Percentiles rank a stretch among this genome's conserved stretches.
Evolutionary conservation across 2,113 vertebrate genomes (phyloP).

Genomic region (Aldabrachelys gigantea): DNA sequence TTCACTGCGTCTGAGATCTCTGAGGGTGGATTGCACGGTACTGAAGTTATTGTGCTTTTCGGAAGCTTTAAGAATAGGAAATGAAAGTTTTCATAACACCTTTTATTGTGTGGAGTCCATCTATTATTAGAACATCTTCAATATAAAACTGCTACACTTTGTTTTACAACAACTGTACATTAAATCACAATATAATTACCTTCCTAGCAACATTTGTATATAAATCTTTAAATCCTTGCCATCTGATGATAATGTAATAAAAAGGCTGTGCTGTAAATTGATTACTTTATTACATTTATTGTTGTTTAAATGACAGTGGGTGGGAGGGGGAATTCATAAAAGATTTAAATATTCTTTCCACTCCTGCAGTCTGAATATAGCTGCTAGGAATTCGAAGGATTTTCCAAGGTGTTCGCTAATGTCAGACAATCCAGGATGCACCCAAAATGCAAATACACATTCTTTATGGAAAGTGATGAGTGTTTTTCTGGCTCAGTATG

Average conservation of each 20-base stretch:
- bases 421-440: neutral
- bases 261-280: constrained; percentile 57
- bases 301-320: constrained; percentile 62
- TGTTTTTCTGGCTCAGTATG: neutral
- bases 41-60: neutral
- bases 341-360: constrained; percentile 54
- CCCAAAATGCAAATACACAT: neutral
- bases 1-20: neutral
- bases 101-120: neutral
- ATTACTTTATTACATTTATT: constrained; percentile 56
- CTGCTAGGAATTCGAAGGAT: neutral
- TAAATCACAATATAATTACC: constrained; percentile 2
- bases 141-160: neutral
- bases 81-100: neutral
- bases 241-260: constrained; percentile 58
- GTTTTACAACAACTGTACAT: neutral
- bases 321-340: constrained; percentile 64
- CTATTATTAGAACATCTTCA: neutral
- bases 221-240: constrained; percentile 61
- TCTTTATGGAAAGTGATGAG: neutral
- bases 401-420: neutral
- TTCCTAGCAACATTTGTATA: constrained; percentile 7
- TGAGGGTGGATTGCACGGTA: neutral
- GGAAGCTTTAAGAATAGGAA: neutral
- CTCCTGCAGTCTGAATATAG: neutral